These are phyloP conservation scores for Sinotaia quadrata DNA, from an alignment of 2,888 invertebrate genomes.

Conservation along the genomic window DNA sequence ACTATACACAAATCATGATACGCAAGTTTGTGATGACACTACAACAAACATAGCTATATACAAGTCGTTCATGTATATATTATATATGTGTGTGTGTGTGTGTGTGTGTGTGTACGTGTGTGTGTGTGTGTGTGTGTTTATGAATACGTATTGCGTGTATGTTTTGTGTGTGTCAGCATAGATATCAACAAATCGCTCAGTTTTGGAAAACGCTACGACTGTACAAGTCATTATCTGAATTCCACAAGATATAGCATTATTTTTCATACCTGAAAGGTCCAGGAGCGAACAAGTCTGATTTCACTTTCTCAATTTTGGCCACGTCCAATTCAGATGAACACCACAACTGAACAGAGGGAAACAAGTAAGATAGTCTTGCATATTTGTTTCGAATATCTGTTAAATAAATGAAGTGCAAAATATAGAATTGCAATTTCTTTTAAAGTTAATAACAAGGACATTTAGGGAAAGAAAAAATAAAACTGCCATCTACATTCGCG, in stretches of 20 bases:
- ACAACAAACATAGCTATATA: too few relatives aligned
- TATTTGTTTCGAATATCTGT: neutral
- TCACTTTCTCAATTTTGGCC: constrained; percentile 23
- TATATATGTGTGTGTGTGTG: neutral
- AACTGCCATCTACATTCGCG: too few relatives aligned
- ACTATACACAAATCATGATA: too few relatives aligned
- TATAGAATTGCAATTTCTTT: neutral
- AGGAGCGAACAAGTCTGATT: constrained; percentile 23
- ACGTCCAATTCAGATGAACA: constrained; percentile 32
- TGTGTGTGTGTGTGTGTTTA: neutral
- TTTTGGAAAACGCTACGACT: neutral
- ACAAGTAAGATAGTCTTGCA: neutral
- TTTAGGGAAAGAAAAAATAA: neutral
- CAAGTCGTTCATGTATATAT: too few relatives aligned
- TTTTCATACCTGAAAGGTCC: constrained; percentile 30
- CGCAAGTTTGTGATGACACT: too few relatives aligned
- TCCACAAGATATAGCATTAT: neutral
- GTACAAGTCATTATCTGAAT: too few relatives aligned
- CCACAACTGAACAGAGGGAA: constrained; percentile 26
- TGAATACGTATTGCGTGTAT: neutral
- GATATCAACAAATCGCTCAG: neutral
- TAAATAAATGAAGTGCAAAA: neutral
- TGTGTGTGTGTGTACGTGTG: neutral
- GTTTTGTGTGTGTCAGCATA: neutral
- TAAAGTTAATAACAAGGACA: neutral